A percentile compares a stretch with the other conserved stretches of the same genome.
Evolutionary conservation across 2,888 invertebrate genomes (phyloP).

Genomic region (Pristionchus arcanus): DNA sequence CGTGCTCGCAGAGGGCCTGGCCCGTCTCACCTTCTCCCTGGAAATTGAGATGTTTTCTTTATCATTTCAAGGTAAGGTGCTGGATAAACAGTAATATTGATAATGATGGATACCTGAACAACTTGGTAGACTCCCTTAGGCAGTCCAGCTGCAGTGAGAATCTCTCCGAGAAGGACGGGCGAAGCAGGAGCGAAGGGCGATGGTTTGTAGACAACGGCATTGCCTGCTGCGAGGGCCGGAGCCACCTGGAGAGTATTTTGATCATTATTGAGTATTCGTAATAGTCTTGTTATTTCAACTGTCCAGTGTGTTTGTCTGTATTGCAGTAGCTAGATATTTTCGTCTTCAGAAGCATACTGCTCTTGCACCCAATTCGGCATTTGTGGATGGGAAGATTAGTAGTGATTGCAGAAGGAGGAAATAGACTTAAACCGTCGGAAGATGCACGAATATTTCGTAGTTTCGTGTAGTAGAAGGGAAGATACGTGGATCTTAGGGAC

Average conservation of each 20-base stretch:
- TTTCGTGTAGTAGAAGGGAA: not conserved
- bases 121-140: constrained; percentile 83
- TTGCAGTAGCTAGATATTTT: not conserved
- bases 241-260: constrained; percentile 74
- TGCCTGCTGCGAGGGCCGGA: constrained; percentile 83
- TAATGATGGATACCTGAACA: constrained; percentile 80
- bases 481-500: not conserved
- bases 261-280: too few species aligned
- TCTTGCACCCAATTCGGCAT: not conserved
- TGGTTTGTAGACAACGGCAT: constrained; percentile 83
- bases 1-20: constrained; percentile 80
- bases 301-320: too few species aligned
- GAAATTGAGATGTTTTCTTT: not conserved
- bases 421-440: not conserved
- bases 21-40: constrained; percentile 82
- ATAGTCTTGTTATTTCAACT: too few species aligned
- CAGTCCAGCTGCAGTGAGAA: constrained; percentile 82
- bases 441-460: not conserved
- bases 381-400: not conserved
- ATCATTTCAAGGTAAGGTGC: not conserved
- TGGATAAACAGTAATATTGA: not conserved
- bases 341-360: not conserved
- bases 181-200: constrained; percentile 83
- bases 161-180: constrained; percentile 82
- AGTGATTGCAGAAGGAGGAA: not conserved